Conservation (phyloP, 2,797 vertebrate species). For the Megaceryle alcyon region DNA sequence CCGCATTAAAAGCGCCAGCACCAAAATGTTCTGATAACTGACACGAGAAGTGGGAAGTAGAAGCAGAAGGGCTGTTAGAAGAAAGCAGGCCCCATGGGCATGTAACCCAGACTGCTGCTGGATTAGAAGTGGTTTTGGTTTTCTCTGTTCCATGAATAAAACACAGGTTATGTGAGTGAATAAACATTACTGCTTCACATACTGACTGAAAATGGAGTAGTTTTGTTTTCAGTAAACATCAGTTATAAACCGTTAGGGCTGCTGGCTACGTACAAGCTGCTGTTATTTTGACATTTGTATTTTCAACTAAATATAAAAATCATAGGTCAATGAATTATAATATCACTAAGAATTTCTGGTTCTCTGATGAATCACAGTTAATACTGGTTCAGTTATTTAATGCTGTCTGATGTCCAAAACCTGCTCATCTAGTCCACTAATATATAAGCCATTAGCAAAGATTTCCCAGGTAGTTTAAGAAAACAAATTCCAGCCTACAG, state of each 20-base stretch:
- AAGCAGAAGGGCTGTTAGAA: not conserved
- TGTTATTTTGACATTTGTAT: not conserved
- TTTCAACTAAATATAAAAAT: not conserved
- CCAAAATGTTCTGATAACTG: not conserved
- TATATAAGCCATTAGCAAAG: not conserved
- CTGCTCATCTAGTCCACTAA: not conserved
- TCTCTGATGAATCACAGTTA: not conserved
- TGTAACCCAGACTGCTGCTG: not conserved
- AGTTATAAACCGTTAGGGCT: not conserved
- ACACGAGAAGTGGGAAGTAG: not conserved
- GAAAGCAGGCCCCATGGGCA: not conserved
- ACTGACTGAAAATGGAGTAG: not conserved
- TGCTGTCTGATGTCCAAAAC: not conserved
- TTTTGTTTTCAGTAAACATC: not conserved
- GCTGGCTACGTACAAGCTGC: not conserved
- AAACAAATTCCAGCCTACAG: slow-evolving; percentile 25
- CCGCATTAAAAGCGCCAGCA: not conserved
- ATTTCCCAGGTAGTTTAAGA: slow-evolving; percentile 30
- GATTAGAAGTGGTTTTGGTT: not conserved
- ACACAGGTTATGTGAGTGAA: not conserved
- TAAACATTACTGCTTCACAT: not conserved
- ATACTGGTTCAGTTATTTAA: not conserved
- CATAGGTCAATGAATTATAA: not conserved
- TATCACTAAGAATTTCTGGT: not conserved
- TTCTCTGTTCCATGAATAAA: not conserved